Base-by-base conservation (phyloP, 2,888 invertebrate genomes). In the Xestia ashworthii region DNA sequence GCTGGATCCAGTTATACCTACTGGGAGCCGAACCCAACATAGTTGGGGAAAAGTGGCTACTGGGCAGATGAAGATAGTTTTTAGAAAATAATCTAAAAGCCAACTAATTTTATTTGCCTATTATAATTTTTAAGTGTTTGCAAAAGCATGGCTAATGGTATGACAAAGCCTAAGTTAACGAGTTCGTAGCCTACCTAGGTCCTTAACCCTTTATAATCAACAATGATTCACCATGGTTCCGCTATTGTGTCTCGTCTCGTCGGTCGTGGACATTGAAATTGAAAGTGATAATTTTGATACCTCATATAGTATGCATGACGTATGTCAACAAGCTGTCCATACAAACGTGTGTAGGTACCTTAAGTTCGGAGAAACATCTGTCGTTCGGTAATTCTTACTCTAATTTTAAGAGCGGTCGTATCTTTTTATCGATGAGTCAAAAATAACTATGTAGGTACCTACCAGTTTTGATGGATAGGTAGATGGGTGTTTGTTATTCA, bases 281-380 rank as follows among this genome's bases (percentile, higher is more conserved):
- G 53, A 53, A 53, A 73, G n/a, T 58, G 38, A 38, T 71, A 3
- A 72, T 58, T 74, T 58, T 46, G 32, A 71, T 71, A 25, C 50
- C 6, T 22, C 12, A 16, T 44, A 25, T 11, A 3, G 16, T 9
- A 19, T 8, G 32, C 14, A 25, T 73, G 16, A 55, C 19, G 12
- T 72, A 72, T 46, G 25, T 32, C 53, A 71, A 53, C 50, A 19
- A 19, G 19, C 19, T 19, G 38, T 16, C n/a, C 46, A 8, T 44
- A 22, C 53, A 32, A 73, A n/a, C 12, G 32, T 66, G 9, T 9
- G 8, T 16, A n/a, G n/a, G n/a, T 48, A n/a, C 41, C 0, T 32
- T 11, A 0, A 38, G 19, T 38, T 2, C 11, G 9, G 14, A n/a
- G 19, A 64, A 64, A 62, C 44, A 64, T 46, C 38, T 58, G 53